These are phyloP conservation scores for Pavo muticus DNA, from an alignment of 2,113 vertebrate genomes.

Conservation along the genomic window DNA sequence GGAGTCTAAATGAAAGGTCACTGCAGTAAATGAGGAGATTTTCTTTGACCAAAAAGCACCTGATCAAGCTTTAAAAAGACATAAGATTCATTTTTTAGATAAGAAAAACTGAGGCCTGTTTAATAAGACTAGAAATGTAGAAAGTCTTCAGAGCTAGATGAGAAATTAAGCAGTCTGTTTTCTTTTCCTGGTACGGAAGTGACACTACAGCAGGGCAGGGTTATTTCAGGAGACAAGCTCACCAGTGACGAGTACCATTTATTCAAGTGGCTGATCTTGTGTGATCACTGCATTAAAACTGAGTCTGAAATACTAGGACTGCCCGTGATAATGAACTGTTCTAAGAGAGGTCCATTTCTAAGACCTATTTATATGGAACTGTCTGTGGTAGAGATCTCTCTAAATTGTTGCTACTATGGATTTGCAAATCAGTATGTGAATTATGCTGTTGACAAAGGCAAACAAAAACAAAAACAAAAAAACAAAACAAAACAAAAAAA, in stretches of 20 bases:
- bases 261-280: not conserved
- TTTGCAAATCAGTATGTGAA: not conserved
- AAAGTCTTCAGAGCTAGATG: not conserved
- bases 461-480: not conserved
- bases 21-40: not conserved
- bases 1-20: not conserved
- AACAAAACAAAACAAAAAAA: not conserved
- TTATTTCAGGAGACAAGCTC: not conserved
- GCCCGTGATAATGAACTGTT: not conserved
- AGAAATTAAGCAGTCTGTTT: not conserved
- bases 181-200: not conserved
- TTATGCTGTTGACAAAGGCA: not conserved
- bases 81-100: not conserved
- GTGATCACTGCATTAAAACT: not conserved
- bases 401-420: not conserved
- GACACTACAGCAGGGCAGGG: not conserved
- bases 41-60: not conserved
- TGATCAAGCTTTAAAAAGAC: not conserved
- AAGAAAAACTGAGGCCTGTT: not conserved
- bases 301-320: not conserved
- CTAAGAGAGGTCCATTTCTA: not conserved
- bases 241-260: not conserved
- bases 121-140: not conserved
- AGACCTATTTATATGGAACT: not conserved
- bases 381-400: not conserved